These are phyloP conservation scores for Cosmorhoe ocellata DNA, from an alignment of 2,888 invertebrate species.

Conservation along the genomic window DNA sequence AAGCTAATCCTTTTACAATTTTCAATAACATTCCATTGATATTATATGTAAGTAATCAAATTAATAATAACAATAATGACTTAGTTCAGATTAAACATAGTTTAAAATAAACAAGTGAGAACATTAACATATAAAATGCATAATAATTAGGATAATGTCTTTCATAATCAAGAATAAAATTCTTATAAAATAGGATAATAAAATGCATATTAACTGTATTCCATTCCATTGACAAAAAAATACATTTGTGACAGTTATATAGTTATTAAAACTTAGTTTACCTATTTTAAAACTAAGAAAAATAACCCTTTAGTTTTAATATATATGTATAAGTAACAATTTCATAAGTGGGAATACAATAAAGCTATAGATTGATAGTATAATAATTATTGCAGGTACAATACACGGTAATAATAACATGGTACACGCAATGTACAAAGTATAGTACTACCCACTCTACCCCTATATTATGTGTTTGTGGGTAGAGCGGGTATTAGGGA, in stretches of 20 bases:
- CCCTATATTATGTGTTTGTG: no score
- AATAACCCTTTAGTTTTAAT: no score
- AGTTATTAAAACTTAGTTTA: no score
- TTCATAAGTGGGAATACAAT: background rate
- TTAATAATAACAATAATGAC: constrained; percentile 24
- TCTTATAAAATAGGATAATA: constrained; percentile 8
- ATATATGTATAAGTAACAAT: background rate
- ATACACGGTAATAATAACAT: background rate
- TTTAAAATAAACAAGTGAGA: constrained; percentile 23
- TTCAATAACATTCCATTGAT: background rate
- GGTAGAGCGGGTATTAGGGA: no score
- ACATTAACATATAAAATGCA: constrained; percentile 15
- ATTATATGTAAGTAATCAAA: background rate
- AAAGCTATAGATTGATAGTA: no score
- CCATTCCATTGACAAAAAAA: background rate
- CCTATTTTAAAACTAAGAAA: no score
- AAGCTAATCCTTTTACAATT: background rate
- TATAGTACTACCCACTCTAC: no score
- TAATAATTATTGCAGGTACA: constrained; percentile 5
- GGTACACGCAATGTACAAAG: background rate
- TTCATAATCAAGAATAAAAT: constrained; percentile 14
- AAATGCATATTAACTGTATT: constrained; percentile 6
- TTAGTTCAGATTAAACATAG: constrained; percentile 25
- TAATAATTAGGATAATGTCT: constrained; percentile 23
- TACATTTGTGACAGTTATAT: no score